A percentile compares a stretch with the other conserved stretches of the same genome.
phyloP scores from a whole-genome alignment of 37 sponge, comb jelly and placozoan genomes.

The Dysidea cf. avara region DNA sequence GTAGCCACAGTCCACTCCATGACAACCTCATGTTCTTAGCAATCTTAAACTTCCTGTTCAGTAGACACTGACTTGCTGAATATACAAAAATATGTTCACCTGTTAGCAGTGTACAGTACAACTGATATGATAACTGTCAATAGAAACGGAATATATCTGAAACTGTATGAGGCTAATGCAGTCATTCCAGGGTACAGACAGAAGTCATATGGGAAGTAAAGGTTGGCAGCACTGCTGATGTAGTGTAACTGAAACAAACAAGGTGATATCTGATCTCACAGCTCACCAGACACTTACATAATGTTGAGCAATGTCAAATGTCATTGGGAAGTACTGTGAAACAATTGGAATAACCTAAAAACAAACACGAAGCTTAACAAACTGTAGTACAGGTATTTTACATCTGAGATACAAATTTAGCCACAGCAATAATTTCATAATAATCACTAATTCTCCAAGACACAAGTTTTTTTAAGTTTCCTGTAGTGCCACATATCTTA shows the following conservation, averaged over 20 bases:
- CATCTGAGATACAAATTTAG: too few relatives aligned
- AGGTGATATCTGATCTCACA: too few relatives aligned
- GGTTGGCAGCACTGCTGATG: conserved; percentile 43
- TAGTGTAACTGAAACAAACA: conserved; percentile 67
- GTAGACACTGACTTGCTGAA: too few relatives aligned
- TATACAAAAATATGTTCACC: too few relatives aligned
- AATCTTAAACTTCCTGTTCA: too few relatives aligned
- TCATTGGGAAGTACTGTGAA: conserved; percentile 30
- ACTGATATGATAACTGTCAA: conserved; percentile 35
- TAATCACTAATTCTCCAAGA: too few relatives aligned
- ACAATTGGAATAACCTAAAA: conserved; percentile 51
- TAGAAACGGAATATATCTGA: conserved; percentile 48
- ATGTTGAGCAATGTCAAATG: conserved; percentile 24
- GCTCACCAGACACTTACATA: conserved; percentile 54
- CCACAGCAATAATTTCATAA: too few relatives aligned
- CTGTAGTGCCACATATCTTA: too few relatives aligned
- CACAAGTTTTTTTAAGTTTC: too few relatives aligned
- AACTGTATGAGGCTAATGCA: conserved; percentile 49
- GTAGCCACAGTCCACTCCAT: conserved; percentile 43
- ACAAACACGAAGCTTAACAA: too few relatives aligned
- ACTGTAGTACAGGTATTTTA: too few relatives aligned
- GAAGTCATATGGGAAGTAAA: conserved; percentile 78
- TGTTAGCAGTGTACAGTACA: not conserved
- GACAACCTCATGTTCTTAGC: too few relatives aligned
- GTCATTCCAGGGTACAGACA: conserved; percentile 54